Conservation (phyloP, 2,888 invertebrate genomes). For the Polyommatus iphigenia region DNA sequence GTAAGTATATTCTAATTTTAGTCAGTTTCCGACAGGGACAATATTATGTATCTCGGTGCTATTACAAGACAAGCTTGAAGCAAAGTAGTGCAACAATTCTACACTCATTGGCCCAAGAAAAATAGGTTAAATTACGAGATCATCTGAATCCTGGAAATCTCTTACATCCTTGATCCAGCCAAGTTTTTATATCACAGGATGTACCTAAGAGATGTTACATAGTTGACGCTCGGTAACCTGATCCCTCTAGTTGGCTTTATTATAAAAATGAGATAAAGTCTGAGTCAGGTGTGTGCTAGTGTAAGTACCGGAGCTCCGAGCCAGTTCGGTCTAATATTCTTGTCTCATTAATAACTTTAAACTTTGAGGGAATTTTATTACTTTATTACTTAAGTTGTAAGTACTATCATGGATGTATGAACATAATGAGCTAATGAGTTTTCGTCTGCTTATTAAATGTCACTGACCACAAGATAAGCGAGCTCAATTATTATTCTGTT, state of each 20-base stretch:
- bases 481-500: background rate
- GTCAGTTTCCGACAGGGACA: background rate
- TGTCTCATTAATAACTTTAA: conserved; percentile 26
- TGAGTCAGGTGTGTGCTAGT: conserved; percentile 19
- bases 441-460: conserved; percentile 1
- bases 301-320: background rate
- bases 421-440: background rate
- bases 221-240: conserved; percentile 7
- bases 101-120: too few relatives aligned
- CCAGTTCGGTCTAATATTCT: conserved; percentile 9
- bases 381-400: background rate
- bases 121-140: background rate
- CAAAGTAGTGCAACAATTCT: too few relatives aligned
- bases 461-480: background rate
- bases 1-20: background rate
- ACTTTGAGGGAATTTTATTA: conserved; percentile 12
- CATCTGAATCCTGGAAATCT: background rate
- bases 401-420: background rate
- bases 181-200: conserved; percentile 11
- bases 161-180: background rate
- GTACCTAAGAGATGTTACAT: conserved; percentile 13
- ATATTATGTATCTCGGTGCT: background rate
- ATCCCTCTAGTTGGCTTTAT: conserved; percentile 23
- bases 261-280: conserved; percentile 21
- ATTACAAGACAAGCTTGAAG: background rate